Conservation (phyloP, 35 echinoderm and acorn worm species). For the Ptychodera flava region DNA sequence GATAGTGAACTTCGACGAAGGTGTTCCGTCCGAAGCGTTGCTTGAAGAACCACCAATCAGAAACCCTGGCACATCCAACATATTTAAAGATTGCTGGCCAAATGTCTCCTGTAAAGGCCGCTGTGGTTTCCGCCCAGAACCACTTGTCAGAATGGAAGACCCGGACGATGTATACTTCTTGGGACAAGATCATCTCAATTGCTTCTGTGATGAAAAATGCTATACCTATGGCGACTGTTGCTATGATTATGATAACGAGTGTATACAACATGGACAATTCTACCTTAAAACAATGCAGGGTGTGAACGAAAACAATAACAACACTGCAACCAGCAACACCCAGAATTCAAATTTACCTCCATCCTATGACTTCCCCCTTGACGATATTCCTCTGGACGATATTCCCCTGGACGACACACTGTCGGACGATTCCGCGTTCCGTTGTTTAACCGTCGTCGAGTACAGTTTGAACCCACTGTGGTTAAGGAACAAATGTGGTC, state of each 20-base stretch:
- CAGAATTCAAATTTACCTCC: neutral
- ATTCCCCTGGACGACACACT: neutral
- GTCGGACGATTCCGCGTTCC: neutral
- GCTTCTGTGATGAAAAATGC: conserved; percentile 35
- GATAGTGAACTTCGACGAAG: no score
- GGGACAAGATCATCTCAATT: neutral
- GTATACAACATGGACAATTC: neutral
- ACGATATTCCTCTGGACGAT: neutral
- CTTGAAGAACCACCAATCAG: no score
- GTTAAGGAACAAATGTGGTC: conserved; percentile 19
- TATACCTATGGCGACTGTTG: conserved; percentile 21
- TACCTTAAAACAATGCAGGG: no score
- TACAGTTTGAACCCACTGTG: conserved; percentile 26
- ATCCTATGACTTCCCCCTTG: neutral
- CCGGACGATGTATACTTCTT: neutral
- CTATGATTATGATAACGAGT: neutral
- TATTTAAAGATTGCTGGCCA: neutral
- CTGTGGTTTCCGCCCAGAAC: neutral
- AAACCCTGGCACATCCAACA: no score
- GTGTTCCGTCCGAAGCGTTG: no score
- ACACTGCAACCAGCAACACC: neutral
- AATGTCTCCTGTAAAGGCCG: neutral
- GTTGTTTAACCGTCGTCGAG: conserved; percentile 30
- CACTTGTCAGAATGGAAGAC: neutral
- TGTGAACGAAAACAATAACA: no score